Base-by-base conservation (phyloP, 2,888 invertebrate species). In the Cremastobaeus sp. region DNA sequence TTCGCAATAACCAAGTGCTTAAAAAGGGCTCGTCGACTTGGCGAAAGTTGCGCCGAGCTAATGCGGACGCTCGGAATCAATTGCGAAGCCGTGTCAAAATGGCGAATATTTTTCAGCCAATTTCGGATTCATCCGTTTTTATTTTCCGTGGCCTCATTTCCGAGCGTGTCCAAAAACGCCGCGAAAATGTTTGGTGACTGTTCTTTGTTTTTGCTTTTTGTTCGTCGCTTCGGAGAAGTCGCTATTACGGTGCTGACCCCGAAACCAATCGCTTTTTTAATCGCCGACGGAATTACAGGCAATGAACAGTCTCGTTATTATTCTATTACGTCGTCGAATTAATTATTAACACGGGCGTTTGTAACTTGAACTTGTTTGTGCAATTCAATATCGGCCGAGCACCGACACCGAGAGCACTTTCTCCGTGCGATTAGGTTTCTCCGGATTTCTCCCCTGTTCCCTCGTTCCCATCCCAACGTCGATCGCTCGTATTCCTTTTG, bases 291-390 rank as follows among this genome's bases (percentile, higher is more conserved):
- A 57, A 66, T 57, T 66, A 57, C 48, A 47, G 50, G 48, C 66
- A 66, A 66, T 66, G 18, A 66, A 37, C 66, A 54, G 34, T 17
- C 15, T 34, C 41, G 47, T 54, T 48, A 14, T 57, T 47, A 48
- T 47, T 65, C 48, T 21, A 39, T 37, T 55, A 47, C 25, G 34
- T 17, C 21, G 47, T 57, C 14, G 41, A 43, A 68, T 68, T 68
- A 68, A 68, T 59, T 68, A 68, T 50, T 68, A 59, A 50, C 54
- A 1, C 47, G 21, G 12, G 41, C 39, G 25, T 66, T 48, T 25
- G 57, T 41, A 66, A 66, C 48, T 57, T 66, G 57, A 66, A 66
- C 57, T 66, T 57, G 66, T 48, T 66, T 66, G 66, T 57, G 66
- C 66, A 57, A 66, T 66, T 66, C 55, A 55, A 57, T 66, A 66